Evolutionary conservation across 1,140 invertebrate species (phyloP), one percentile per base, ranked within the genome.

Genomic region (Lineus longissimus): DNA sequence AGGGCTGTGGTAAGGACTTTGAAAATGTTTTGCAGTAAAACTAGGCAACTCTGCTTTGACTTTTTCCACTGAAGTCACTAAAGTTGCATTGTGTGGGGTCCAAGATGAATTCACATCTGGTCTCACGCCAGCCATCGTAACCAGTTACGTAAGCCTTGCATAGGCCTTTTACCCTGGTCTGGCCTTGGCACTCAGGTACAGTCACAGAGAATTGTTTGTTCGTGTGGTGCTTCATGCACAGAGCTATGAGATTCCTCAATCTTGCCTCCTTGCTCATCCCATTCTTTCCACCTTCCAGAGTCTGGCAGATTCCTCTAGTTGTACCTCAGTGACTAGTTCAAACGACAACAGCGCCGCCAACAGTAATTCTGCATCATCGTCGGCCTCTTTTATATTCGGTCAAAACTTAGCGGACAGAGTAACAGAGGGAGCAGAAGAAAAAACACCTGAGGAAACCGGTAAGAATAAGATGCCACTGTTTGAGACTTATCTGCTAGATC

Each of bases 361-460:
- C 30, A 61, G 60, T 17, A 45, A 15, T 51, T 25, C 41, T 17
- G 33, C 15, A 11, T 36, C n/a, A 59, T 40, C 19, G 41, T 41
- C 41, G 15, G 29, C 41, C 29, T 40, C 6, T 15, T 94, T 94
- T 85, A 88, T 95, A 4, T 95, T 95, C 82, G 93, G 93, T n/a
- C 91, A 94, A 75, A 94, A 94, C 82, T 84, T 95, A 40, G 89
- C 91, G 76, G 91, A 93, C 69, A 85, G 91, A 67, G 92, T 92
- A 19, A 84, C 89, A n/a, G 75, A 60, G 33, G 67, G 27, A 30
- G 69, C 47, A 15, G 40, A 54, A 57, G 22, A 19, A 36, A 11
- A 54, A 36, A 36, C 4, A 36, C 33, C 33, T 36, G 33, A 2
- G 25, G n/a, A 40, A 59, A 47, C 27, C 29, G 22, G 72, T 61